Base-by-base conservation (phyloP, 2,113 vertebrate species). In the Prunella fulvescens region DNA sequence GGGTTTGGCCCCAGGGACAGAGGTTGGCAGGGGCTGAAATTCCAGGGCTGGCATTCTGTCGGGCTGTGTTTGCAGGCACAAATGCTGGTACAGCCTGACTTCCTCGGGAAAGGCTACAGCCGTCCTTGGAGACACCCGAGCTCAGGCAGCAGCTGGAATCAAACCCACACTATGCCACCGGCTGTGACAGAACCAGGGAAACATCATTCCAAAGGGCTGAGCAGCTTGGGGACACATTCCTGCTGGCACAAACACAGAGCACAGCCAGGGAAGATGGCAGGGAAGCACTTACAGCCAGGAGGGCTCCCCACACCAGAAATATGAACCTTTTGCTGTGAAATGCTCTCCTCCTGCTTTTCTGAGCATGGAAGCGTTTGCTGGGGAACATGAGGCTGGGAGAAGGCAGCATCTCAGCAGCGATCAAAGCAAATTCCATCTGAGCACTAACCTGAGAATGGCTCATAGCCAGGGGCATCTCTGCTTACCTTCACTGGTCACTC, bases 401-500 rank as follows among this genome's bases (percentile, higher is more conserved):
- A 83, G 70, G 39, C 70, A 85, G 78, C 74, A 71, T 53, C 73
- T 81, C 62, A 61, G 88, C 74, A 91, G 65, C 69, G 78, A 92
- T 76, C 74, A 40, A 47, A 71, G 84, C 86, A 79, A 78, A 71
- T 37, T 90, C 85, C 33, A 44, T 64, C 84, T 56, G 81, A 6
- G 15, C 74, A 56, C 66, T 26, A 88, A 74, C 69, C 87, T 61
- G 51, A 28, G 92, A 57, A 61, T 1, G 16, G 88, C 35, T 77
- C 57, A 56, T 42, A 51, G 85, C 65, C 78, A 53, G 6, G 2
- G 42, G 79, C 72, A 60, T 42, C 81, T 90, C 67, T 78, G 40
- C 92, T 58, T 98, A 99, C 99, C 99, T 99, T 99, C 99, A 65
- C 99, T 99, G 3, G 99, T 99, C 96, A 99, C 99, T 1, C 99